A percentile compares a stretch with the other conserved stretches of the same genome.
phyloP scores from a whole-genome alignment of 1,140 invertebrate genomes.

The Arctopsyche grandis region DNA sequence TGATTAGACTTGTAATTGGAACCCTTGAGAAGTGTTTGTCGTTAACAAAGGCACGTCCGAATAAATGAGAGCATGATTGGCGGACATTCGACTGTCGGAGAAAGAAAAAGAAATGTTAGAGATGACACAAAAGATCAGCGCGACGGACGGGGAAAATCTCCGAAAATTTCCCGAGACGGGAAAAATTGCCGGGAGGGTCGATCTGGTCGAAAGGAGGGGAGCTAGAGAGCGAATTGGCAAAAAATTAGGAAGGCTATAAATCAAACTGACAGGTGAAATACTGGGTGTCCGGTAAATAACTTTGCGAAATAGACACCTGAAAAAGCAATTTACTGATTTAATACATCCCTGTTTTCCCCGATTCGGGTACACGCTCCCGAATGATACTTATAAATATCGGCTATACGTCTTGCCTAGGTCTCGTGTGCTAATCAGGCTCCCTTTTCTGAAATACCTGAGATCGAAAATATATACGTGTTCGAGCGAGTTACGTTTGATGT shows the following conservation, averaged over 20 bases:
- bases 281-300: constrained; percentile 46
- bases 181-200: not conserved
- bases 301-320: constrained; percentile 42
- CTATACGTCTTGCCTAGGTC: not conserved
- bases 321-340: constrained; percentile 43
- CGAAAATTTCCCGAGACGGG: not conserved
- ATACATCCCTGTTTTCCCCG: constrained; percentile 6
- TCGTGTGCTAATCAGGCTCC: not conserved
- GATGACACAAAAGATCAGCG: constrained; percentile 21
- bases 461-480: not conserved
- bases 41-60: too few relatives aligned
- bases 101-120: not conserved
- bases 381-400: not conserved
- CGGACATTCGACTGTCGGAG: too few relatives aligned
- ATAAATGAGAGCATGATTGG: too few relatives aligned
- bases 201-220: not conserved
- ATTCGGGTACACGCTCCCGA: not conserved
- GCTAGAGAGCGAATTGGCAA: constrained; percentile 35
- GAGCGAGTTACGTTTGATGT: too few relatives aligned
- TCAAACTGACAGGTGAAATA: constrained; percentile 49
- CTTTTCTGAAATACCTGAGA: not conserved
- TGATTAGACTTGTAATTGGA: too few relatives aligned
- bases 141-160: not conserved
- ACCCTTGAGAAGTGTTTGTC: too few relatives aligned
- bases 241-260: constrained; percentile 43